Conservation (phyloP, 2,888 invertebrate species). For the Caenorhabditis uteleia region DNA sequence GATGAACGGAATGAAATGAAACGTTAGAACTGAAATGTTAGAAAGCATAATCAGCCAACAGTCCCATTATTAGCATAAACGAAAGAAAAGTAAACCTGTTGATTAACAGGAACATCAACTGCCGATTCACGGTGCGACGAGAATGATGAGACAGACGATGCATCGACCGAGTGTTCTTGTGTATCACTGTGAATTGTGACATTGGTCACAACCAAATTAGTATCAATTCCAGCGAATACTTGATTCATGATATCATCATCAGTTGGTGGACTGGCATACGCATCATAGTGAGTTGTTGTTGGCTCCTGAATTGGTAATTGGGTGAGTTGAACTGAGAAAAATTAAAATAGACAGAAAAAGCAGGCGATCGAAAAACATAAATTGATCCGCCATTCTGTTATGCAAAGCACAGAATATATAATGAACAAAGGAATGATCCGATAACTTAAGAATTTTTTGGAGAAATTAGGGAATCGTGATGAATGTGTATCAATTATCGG, state of each 20-base stretch:
- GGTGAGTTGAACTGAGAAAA: neutral
- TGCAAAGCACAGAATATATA: neutral
- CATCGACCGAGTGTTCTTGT: conserved; percentile 13
- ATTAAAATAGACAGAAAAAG: conserved; percentile 2
- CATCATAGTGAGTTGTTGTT: conserved; percentile 1
- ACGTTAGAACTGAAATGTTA: conserved; percentile 1
- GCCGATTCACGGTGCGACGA: conserved; percentile 41
- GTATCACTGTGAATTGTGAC: conserved; percentile 16
- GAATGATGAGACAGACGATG: conserved; percentile 13
- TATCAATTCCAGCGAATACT: conserved; percentile 39
- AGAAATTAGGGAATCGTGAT: too few relatives aligned
- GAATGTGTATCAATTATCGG: too few relatives aligned
- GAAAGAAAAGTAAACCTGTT: conserved; percentile 15
- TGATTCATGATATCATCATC: conserved; percentile 48
- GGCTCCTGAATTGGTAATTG: conserved; percentile 1
- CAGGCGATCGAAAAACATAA: neutral
- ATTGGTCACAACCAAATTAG: conserved; percentile 4
- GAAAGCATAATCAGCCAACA: conserved; percentile 1
- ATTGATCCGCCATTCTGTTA: conserved; percentile 16
- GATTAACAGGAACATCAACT: conserved; percentile 35
- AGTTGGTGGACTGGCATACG: conserved; percentile 18
- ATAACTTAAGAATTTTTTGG: too few relatives aligned
- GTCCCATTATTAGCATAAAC: neutral
- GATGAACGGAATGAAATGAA: conserved; percentile 37
- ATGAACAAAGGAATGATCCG: neutral